A percentile compares a stretch with the other conserved stretches of the same genome.
Conservation (phyloP, 1,140 invertebrate genomes). For the Euborellia annulipes region DNA sequence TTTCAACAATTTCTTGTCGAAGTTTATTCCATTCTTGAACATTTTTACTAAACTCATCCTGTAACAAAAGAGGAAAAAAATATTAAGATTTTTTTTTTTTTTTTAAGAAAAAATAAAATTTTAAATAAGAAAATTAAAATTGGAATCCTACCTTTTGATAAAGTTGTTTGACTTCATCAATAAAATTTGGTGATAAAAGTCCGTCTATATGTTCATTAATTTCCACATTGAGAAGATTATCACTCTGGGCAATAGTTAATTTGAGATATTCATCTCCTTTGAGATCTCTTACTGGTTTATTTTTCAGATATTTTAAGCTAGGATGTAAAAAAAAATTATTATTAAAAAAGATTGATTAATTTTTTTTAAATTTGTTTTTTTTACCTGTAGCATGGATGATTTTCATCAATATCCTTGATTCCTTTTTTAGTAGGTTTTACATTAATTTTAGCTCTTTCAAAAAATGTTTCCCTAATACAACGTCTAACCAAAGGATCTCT, state of each 20-base stretch:
- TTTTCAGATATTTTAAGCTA: conserved; percentile 83
- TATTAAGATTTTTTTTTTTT: not conserved
- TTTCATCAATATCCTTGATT: conserved; percentile 85
- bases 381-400: conserved; percentile 62
- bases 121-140: not conserved
- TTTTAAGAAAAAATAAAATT: not conserved
- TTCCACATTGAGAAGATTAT: conserved; percentile 59
- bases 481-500: conserved; percentile 78
- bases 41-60: conserved; percentile 91
- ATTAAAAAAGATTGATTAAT: no score
- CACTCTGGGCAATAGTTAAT: conserved; percentile 67
- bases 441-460: conserved; percentile 71
- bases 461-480: conserved; percentile 76
- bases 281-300: conserved; percentile 86
- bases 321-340: conserved; percentile 18
- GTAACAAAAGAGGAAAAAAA: conserved; percentile 16
- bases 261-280: conserved; percentile 82
- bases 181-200: conserved; percentile 52
- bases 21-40: conserved; percentile 94
- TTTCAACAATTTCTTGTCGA: conserved; percentile 70
- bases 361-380: not conserved
- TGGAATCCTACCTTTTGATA: conserved; percentile 50
- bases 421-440: conserved; percentile 81
- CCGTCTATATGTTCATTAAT: conserved; percentile 64
- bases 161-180: conserved; percentile 82